Base-by-base conservation (phyloP, 1,140 invertebrate species). In the Dufourea novaeangliae region DNA sequence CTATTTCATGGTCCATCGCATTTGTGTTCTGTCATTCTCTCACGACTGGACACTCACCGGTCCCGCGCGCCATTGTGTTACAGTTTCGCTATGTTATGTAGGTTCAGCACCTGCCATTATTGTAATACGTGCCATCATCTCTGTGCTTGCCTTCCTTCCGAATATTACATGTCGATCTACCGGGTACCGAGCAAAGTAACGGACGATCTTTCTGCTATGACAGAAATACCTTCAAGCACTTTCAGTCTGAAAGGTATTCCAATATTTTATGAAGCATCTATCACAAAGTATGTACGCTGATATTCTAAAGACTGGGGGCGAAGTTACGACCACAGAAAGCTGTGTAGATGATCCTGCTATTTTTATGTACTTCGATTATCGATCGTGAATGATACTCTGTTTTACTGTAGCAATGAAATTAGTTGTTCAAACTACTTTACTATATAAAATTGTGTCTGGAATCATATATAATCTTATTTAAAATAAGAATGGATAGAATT, bases 131-230 rank as follows among this genome's bases (percentile, higher is more conserved):
- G 62, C 68, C 34, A 54, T 62, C 41, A 34, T 66, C 59, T 27
- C 52, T 56, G 25, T 29, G 34, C 17, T 32, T n/a, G 34, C 52
- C 50, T 70, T 74, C 80, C 59, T 72, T 79, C 72, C 74, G 79
- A 78, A 67, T 83, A 82, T 82, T 82, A 83, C 74, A 83, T 73
- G 73, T 82, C 80, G 81, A 75, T 68, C 29, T 25, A n/a, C 61
- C 34, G n/a, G 27, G 32, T n/a, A n/a, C 39, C 10, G 14, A 39
- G 6, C 20, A 12, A 2, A 17, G 29, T 25, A 29, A 22, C 17
- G 27, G 22, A 25, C 22, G 22, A 56, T 41, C 27, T 41, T 74
- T 22, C 71, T 25, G 10, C n/a, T 37, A 14, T 22, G 14, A 50
- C 11, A 8, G 25, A n/a, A 32, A 54, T 41, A 50, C 20, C 46